Base-by-base conservation (phyloP, 2,888 invertebrate species). In the Lysandra bellargus region DNA sequence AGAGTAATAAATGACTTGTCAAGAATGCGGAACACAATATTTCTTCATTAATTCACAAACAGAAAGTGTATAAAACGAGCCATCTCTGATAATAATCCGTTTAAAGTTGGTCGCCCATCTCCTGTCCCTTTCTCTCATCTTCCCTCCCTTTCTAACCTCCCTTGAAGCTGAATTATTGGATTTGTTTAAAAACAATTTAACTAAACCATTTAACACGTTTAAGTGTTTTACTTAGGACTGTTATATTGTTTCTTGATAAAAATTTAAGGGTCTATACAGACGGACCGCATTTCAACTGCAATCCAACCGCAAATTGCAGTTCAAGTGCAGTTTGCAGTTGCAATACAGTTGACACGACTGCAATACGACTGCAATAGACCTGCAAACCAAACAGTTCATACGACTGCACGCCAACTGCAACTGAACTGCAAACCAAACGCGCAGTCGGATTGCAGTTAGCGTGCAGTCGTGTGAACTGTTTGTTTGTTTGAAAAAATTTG, bases 81-180 rank as follows among this genome's bases (percentile, higher is more conserved):
- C 84, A 82, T 83, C 84, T 83, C 82, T 83, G 81, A 82, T 83
- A 79, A 83, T 85, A 85, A 86, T 86, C 85, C 84, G 84, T 85
- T 86, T 85, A 84, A 85, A 85, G 83, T 86, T 85, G 80, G 83
- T 82, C 82, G 80, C 80, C 80, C 81, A 82, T 83, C 82, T 83
- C 17, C 5, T 9, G 14, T 37, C 69, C 69, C 69, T 69, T 37
- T 69, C 33, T 14, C 14, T 14, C 33, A 37, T 69, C 69, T 37
- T 30, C 30, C 64, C 33, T 37, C 69, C 14, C 17, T 17, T 5
- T 69, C 33, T 23, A 23, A n/a, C 61, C 61, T 23, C 61, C 61
- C 9, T 30, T 12, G n/a, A 64, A 81, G 80, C 69, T 74, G 81
- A 83, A 82, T 85, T 84, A 84, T 84, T 83, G 82, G 81, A 83